Evolutionary conservation across 2,113 vertebrate genomes (phyloP).

Genomic region (Pogonocichla stellata): DNA sequence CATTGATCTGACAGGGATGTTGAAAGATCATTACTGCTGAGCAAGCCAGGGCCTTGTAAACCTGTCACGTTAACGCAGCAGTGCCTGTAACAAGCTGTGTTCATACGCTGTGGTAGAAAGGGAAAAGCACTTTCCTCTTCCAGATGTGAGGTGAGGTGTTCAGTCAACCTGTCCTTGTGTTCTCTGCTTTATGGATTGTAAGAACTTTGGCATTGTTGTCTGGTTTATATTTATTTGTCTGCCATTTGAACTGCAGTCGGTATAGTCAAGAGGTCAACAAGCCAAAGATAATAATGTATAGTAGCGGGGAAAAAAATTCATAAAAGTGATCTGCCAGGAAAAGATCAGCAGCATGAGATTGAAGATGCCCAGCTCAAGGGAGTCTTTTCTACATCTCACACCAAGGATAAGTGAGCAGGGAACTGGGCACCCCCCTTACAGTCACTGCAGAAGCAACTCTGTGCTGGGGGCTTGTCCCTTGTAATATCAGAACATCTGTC

Average conservation of each 20-base stretch:
- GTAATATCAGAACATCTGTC: neutral
- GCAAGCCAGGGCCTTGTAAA: neutral
- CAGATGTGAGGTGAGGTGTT: neutral
- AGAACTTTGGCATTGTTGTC: neutral
- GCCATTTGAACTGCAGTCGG: neutral
- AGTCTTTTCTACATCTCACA: neutral
- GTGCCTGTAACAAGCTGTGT: neutral
- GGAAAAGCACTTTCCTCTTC: neutral
- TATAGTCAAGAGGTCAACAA: neutral
- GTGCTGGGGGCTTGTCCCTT: neutral
- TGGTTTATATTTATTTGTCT: neutral
- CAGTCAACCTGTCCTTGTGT: neutral
- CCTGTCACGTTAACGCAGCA: neutral
- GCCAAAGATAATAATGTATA: neutral
- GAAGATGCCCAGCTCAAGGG: neutral
- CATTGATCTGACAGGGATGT: neutral
- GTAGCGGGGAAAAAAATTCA: rapidly evolving
- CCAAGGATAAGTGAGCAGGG: neutral
- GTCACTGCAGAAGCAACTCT: neutral
- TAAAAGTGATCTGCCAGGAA: neutral
- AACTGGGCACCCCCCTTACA: neutral
- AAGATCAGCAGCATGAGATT: neutral
- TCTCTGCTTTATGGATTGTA: neutral
- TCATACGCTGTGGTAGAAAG: neutral
- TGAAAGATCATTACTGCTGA: slow-evolving; percentile 40